Percentiles rank a stretch among this genome's conserved stretches.
Evolutionary conservation across 2,888 invertebrate genomes (phyloP).

Genomic region (Oxyscelio sp.): DNA sequence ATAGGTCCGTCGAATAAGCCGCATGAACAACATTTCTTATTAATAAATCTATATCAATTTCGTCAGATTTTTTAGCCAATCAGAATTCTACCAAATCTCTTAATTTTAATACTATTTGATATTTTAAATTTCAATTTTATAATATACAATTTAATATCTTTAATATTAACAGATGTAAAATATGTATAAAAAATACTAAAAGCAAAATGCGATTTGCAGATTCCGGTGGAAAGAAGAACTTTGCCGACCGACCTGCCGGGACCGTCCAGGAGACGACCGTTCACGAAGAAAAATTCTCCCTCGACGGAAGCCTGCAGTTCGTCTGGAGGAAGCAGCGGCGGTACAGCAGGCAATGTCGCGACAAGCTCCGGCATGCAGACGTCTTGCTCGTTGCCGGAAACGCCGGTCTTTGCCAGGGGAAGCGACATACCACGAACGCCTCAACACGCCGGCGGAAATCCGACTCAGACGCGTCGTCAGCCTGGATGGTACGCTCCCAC

Average conservation of each 20-base stretch:
- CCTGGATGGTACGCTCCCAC: slow-evolving; percentile 88
- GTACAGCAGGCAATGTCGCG: slow-evolving; percentile 90
- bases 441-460: slow-evolving; percentile 90
- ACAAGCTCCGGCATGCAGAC: slow-evolving; percentile 91
- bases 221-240: slow-evolving; percentile 91
- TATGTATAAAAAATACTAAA: too few species aligned
- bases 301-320: slow-evolving; percentile 95
- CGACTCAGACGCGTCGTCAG: slow-evolving; percentile 84
- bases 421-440: slow-evolving; percentile 95
- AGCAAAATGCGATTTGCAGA: slow-evolving; percentile 81
- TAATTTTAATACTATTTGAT: too few species aligned
- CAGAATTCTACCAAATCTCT: too few species aligned
- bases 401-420: slow-evolving; percentile 95
- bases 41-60: too few species aligned
- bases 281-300: slow-evolving; percentile 89
- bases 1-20: too few species aligned
- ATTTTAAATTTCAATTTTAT: too few species aligned
- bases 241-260: slow-evolving; percentile 92
- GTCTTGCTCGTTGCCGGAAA: slow-evolving; percentile 96
- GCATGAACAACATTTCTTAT: too few species aligned
- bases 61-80: too few species aligned
- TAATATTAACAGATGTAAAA: too few species aligned
- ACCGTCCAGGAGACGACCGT: slow-evolving; percentile 88
- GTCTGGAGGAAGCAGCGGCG: slow-evolving; percentile 94
- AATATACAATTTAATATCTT: too few species aligned